phyloP scores from a whole-genome alignment of 2,113 vertebrate species.

The Agelaius tricolor region DNA sequence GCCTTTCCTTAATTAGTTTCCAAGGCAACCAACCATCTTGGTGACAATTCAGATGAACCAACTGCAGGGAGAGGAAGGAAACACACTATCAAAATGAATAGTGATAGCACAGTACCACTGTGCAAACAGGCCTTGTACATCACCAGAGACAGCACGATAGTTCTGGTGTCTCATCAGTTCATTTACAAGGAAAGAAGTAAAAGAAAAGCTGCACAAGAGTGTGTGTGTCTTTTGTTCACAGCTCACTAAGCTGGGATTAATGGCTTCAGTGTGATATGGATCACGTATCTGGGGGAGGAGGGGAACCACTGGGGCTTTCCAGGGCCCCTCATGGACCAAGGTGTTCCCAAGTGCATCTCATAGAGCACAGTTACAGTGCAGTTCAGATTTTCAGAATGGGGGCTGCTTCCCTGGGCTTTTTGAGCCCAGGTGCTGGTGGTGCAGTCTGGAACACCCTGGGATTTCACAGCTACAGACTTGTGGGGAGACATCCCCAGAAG shows the following conservation, averaged over 20 bases:
- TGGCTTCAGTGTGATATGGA: background rate
- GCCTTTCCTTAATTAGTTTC: conserved; percentile 71
- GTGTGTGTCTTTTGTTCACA: background rate
- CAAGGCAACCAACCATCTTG: conserved; percentile 69
- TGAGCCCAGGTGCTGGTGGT: background rate
- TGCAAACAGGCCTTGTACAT: conserved; percentile 57
- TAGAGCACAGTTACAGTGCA: too few relatives aligned
- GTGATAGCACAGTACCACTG: conserved; percentile 52
- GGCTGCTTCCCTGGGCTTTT: background rate
- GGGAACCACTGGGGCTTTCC: background rate
- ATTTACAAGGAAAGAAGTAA: conserved; percentile 18
- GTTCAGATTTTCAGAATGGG: background rate
- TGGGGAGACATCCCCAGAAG: background rate
- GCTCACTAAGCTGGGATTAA: background rate
- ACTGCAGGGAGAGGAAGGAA: conserved; percentile 55
- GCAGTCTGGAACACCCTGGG: background rate
- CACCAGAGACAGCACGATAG: background rate
- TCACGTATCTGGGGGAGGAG: background rate
- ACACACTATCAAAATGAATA: conserved; percentile 57
- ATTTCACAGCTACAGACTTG: background rate
- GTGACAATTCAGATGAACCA: conserved; percentile 53
- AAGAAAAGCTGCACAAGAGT: background rate
- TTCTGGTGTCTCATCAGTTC: conserved; percentile 32
- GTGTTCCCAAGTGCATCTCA: background rate
- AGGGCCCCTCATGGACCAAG: background rate